Percentiles rank a stretch among this genome's conserved stretches.
phyloP scores from a whole-genome alignment of 2,888 invertebrate species.

The Tetanocera ferruginea region DNA sequence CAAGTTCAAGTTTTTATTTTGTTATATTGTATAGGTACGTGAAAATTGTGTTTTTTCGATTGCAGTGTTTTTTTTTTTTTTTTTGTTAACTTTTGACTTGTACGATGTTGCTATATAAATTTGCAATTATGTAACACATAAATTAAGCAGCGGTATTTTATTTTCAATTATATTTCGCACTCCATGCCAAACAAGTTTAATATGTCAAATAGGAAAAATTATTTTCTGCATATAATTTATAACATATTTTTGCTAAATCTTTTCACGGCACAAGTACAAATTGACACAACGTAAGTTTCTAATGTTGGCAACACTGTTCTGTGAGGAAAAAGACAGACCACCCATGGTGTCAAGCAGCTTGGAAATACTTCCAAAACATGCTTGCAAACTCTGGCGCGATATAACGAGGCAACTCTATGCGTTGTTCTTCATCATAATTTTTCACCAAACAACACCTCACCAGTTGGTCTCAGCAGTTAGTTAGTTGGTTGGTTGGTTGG shows the following conservation, averaged over 20 bases:
- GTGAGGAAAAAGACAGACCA: slow-evolving; percentile 50
- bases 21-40: not conserved
- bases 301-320: slow-evolving; percentile 31
- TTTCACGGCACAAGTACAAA: slow-evolving; percentile 17
- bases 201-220: slow-evolving; percentile 30
- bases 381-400: slow-evolving; percentile 31
- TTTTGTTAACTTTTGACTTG: not conserved
- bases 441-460: slow-evolving; percentile 64
- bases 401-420: slow-evolving; percentile 31
- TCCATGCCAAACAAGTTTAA: slow-evolving; percentile 53
- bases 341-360: slow-evolving; percentile 59
- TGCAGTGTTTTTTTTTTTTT: not conserved
- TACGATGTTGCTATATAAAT: slow-evolving; percentile 25
- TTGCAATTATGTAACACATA: slow-evolving; percentile 54
- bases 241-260: not conserved
- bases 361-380: slow-evolving; percentile 50
- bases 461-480: slow-evolving; percentile 49
- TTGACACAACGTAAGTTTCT: slow-evolving; percentile 25
- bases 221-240: slow-evolving; percentile 32
- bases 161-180: slow-evolving; percentile 64
- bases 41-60: not conserved
- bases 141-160: slow-evolving; percentile 61
- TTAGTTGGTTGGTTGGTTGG: slow-evolving; percentile 22
- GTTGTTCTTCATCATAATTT: slow-evolving; percentile 59
- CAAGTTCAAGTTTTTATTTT: not conserved